These are phyloP conservation scores for Adelphocoris suturalis DNA, from an alignment of 2,888 invertebrate genomes.

Conservation along the genomic window DNA sequence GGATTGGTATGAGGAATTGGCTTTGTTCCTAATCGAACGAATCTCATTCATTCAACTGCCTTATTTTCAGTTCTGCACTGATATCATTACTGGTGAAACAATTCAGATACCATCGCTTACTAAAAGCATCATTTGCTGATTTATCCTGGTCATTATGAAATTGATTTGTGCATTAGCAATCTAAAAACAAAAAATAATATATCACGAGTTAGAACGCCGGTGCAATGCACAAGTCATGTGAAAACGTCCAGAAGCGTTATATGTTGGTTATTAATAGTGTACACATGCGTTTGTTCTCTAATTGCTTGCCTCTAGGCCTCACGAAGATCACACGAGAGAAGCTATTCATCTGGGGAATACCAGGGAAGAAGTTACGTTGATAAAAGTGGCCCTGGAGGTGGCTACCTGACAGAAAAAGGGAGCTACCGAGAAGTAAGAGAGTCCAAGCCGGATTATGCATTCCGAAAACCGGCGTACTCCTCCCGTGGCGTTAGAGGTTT, in stretches of 20 bases:
- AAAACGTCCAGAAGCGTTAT: background rate
- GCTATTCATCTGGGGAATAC: slow-evolving; percentile 72
- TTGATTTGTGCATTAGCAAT: slow-evolving; percentile 34
- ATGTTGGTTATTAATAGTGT: slow-evolving; percentile 26
- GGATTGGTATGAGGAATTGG: background rate
- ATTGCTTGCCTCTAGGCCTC: slow-evolving; percentile 70
- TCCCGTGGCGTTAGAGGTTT: background rate
- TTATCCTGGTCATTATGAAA: background rate
- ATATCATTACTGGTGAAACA: background rate
- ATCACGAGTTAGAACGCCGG: background rate
- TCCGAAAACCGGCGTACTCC: slow-evolving; percentile 69
- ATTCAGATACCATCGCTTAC: background rate
- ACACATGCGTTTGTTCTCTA: slow-evolving; percentile 29
- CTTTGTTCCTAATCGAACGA: background rate
- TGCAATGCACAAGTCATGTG: slow-evolving; percentile 42
- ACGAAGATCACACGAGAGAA: slow-evolving; percentile 73
- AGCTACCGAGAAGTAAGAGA: slow-evolving; percentile 73
- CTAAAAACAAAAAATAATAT: too few relatives aligned
- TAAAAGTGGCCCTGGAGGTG: slow-evolving; percentile 70
- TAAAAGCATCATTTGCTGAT: background rate
- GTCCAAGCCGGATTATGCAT: slow-evolving; percentile 70
- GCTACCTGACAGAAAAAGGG: slow-evolving; percentile 72
- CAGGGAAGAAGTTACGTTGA: slow-evolving; percentile 72
- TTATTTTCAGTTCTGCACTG: background rate
- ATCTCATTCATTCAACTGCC: background rate